A percentile compares a stretch with the other conserved stretches of the same genome.
phyloP scores from a whole-genome alignment of 2,888 invertebrate species.

The Resseliella maxima region DNA sequence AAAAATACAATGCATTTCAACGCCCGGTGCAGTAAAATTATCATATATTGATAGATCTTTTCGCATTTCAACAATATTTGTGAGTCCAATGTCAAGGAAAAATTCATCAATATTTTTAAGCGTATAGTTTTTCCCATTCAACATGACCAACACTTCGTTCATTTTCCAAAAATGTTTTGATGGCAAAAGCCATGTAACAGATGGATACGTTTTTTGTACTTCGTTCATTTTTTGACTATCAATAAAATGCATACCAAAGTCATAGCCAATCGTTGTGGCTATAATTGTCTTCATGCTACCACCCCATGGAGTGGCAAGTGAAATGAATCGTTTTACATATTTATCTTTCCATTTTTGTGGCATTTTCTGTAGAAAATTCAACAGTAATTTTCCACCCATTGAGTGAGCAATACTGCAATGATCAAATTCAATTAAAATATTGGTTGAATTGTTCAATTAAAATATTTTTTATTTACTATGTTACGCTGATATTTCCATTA shows the following conservation, averaged over 20 bases:
- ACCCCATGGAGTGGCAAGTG: not conserved
- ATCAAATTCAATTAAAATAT: too few species aligned
- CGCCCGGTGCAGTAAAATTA: constrained; percentile 10
- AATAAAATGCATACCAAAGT: not conserved
- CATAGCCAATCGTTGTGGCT: constrained; percentile 22
- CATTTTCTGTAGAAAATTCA: constrained; percentile 15
- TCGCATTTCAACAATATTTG: constrained; percentile 15
- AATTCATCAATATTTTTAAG: not conserved
- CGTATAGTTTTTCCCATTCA: not conserved
- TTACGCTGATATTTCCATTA: not conserved
- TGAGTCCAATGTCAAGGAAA: too few species aligned
- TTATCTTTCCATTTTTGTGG: constrained; percentile 14
- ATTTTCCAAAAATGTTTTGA: not conserved
- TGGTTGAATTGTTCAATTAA: too few species aligned
- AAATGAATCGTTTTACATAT: constrained; percentile 21
- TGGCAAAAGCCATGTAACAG: constrained; percentile 20
- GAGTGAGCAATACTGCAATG: not conserved
- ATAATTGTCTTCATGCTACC: not conserved
- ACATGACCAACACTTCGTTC: not conserved
- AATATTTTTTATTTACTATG: too few species aligned
- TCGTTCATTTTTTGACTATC: constrained; percentile 10
- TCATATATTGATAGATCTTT: not conserved
- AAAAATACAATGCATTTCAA: constrained; percentile 39
- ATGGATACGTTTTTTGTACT: constrained; percentile 45
- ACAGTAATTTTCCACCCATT: not conserved